A percentile compares a stretch with the other conserved stretches of the same genome.
phyloP scores from a whole-genome alignment of 2,797 vertebrate species.

The Darevskia mixta region DNA sequence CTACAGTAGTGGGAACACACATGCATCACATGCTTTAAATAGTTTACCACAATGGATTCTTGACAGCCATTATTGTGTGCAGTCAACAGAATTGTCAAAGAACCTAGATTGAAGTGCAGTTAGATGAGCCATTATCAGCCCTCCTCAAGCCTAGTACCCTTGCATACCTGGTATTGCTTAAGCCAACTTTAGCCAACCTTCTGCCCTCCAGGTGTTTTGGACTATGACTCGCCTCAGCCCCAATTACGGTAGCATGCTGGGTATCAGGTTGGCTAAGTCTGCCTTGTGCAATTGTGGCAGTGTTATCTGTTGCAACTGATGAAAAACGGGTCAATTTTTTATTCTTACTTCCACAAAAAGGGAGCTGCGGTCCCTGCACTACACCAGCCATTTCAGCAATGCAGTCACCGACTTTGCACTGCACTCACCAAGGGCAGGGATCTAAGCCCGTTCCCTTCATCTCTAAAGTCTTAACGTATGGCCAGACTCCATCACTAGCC shows the following conservation, averaged over 20 bases:
- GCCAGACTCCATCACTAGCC: neutral
- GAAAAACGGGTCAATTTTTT: neutral
- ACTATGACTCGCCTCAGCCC: neutral
- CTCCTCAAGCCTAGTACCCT: neutral
- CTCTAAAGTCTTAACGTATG: constrained; percentile 24
- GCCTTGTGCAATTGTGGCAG: neutral
- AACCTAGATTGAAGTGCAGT: accelerated
- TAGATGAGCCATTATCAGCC: constrained; percentile 4
- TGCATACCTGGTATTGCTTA: neutral
- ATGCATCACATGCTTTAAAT: neutral
- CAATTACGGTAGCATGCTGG: neutral
- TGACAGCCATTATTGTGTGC: neutral
- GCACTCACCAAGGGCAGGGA: neutral
- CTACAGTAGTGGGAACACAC: neutral
- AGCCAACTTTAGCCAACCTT: neutral
- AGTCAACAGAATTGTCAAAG: accelerated
- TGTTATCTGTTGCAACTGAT: accelerated
- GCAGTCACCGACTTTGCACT: neutral
- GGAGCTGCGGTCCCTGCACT: neutral
- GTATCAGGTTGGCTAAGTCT: too few relatives aligned
- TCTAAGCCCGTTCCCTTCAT: constrained; percentile 50
- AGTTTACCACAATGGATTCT: neutral
- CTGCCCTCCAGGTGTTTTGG: neutral
- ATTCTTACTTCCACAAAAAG: neutral
- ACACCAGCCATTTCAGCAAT: neutral